Evolutionary conservation across 2,888 invertebrate species (phyloP).

Genomic region (Euproctis similis): DNA sequence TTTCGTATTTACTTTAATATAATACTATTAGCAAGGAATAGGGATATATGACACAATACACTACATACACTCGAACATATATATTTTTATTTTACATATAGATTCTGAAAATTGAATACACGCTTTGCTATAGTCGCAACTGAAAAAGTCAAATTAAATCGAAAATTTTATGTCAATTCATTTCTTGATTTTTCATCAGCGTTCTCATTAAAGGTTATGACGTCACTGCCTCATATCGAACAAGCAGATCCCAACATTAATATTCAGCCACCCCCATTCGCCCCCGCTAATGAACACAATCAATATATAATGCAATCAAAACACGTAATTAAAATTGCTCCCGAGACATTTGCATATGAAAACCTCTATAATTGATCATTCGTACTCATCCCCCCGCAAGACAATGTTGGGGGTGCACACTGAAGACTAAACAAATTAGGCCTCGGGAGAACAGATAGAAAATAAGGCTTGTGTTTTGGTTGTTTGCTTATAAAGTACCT

Average conservation of each 20-base stretch:
- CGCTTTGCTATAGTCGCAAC: no score
- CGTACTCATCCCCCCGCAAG: constrained; percentile 28
- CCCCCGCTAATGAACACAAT: constrained; percentile 52
- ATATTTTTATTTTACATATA: no score
- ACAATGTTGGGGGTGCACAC: constrained; percentile 30
- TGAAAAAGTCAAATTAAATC: no score
- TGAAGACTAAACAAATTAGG: constrained; percentile 46
- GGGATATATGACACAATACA: no score
- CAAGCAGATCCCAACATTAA: constrained; percentile 26
- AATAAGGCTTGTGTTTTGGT: constrained; percentile 16
- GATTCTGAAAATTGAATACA: no score
- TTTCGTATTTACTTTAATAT: no score
- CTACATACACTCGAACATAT: no score
- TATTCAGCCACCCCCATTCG: constrained; percentile 29
- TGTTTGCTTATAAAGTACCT: constrained; percentile 5
- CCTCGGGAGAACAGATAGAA: constrained; percentile 24
- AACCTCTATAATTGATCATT: constrained; percentile 68
- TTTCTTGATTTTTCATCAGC: no score
- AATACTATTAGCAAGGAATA: no score
- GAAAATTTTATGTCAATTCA: no score
- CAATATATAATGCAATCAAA: constrained; percentile 68
- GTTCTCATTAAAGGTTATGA: no score
- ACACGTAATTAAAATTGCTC: constrained; percentile 67
- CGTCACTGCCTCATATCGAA: constrained; percentile 11
- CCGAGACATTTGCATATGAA: constrained; percentile 70